Evolutionary conservation across 2,888 invertebrate species (phyloP), one percentile per base, ranked within the genome.

Genomic region (Acheta domesticus): DNA sequence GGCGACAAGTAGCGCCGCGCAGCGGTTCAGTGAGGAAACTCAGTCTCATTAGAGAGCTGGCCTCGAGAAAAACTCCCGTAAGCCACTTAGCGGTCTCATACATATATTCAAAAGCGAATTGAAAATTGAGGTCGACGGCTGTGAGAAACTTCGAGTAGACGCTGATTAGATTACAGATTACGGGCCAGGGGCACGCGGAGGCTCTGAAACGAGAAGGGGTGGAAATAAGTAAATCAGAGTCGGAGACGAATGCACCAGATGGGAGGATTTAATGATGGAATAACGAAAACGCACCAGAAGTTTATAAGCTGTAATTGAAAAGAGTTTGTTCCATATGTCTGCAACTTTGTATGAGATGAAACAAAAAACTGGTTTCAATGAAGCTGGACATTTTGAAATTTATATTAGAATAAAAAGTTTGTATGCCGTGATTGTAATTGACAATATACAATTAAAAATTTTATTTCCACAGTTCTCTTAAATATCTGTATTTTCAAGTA

Each of bases 41-140:
- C 62, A 62, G 16, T 62, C 62, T 62, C 62, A 62, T 62, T 62
- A 62, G 62, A 62, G n/a, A 62, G 14, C 62, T 62, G n/a, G 62
- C 14, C 16, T 62, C 16, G 62, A n/a, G 62, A 62, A 62, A 62
- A 62, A 62, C 62, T 62, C 62, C 16, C n/a, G 62, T 62, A 62
- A 62, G 62, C 62, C n/a, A 62, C 62, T 62, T 62, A 19, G n/a
- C n/a, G 62, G 62, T 19, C 62, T 62, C 62, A 62, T 62, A 62
- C 62, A 62, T 62, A 62, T 62, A 62, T 62, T 62, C 62, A 62
- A 62, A 62, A 62, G 62, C 62, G n/a, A 62, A 62, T 62, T 62
- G 62, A 62, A 62, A 62, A 62, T 62, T 62, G 62, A n/a, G 62
- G 62, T 62, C 62, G 62, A 14, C 62, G 62, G 14, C 62, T 14